Conservation (phyloP, 2,888 invertebrate genomes). For the Eumerus sabulonum region DNA sequence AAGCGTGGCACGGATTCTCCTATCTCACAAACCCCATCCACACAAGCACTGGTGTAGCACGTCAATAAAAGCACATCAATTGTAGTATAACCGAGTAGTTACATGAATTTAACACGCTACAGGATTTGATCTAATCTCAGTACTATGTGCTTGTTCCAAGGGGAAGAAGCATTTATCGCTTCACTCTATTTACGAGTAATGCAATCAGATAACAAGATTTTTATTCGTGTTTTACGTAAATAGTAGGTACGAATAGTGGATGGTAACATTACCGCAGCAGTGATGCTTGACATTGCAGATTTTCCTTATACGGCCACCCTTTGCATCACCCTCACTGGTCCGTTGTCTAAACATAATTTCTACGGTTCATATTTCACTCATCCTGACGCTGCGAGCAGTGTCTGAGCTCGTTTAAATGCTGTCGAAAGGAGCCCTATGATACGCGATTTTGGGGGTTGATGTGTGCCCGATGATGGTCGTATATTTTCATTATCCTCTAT, state of each 20-base stretch:
- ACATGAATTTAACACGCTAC: conserved; percentile 72
- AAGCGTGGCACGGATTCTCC: conserved; percentile 50
- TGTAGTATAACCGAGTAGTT: conserved; percentile 39
- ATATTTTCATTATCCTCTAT: conserved; percentile 40
- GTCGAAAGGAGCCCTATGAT: conserved; percentile 38
- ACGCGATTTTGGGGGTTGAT: conserved; percentile 8
- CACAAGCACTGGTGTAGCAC: too few species aligned
- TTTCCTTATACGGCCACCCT: conserved; percentile 7
- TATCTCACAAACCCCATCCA: conserved; percentile 20
- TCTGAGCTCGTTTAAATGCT: conserved; percentile 18
- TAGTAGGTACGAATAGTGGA: conserved; percentile 1
- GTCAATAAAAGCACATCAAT: too few species aligned
- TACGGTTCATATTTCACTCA: conserved; percentile 46
- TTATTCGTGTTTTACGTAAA: conserved; percentile 42
- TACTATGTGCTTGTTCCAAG: conserved; percentile 9
- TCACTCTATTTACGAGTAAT: conserved; percentile 46
- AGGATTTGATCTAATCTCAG: conserved; percentile 65
- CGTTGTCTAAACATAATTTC: conserved; percentile 42
- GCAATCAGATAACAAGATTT: conserved; percentile 57
- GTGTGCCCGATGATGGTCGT: conserved; percentile 13
- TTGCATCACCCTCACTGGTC: conserved; percentile 4
- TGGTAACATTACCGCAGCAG: conserved; percentile 34
- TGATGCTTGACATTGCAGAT: conserved; percentile 16
- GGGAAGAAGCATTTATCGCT: conserved; percentile 21
- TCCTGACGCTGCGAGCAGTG: conserved; percentile 5